Evolutionary conservation across 2,113 vertebrate species (phyloP).

Genomic region (Tretioscincus oriximinensis): DNA sequence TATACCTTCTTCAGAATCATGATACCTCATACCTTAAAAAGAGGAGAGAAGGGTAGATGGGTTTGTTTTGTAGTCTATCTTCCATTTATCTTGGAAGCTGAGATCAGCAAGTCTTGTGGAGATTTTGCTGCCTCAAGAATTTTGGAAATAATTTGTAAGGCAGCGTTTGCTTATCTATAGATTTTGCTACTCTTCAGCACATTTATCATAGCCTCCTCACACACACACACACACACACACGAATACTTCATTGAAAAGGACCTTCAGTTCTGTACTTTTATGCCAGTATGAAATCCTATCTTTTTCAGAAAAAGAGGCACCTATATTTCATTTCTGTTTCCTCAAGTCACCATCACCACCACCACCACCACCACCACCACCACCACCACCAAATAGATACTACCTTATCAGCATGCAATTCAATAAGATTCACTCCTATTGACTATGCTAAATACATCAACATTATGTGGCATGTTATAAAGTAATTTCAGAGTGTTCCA

Average conservation of each 20-base stretch:
- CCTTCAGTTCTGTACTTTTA: background rate
- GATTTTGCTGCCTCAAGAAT: slow-evolving; percentile 26
- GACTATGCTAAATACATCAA: background rate
- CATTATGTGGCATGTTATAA: background rate
- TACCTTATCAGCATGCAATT: background rate
- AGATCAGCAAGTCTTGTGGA: slow-evolving; percentile 40
- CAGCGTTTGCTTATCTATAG: slow-evolving; percentile 31
- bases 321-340: background rate
- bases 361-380: background rate
- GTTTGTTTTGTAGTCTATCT: background rate
- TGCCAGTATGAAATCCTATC: background rate
- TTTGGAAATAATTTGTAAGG: slow-evolving; percentile 2
- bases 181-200: slow-evolving; percentile 20
- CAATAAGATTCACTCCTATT: background rate
- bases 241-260: background rate
- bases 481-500: background rate
- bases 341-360: background rate
- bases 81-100: slow-evolving; percentile 23
- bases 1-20: background rate
- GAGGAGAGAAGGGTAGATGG: slow-evolving; percentile 15
- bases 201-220: slow-evolving; percentile 21
- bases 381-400: background rate
- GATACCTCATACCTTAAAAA: slow-evolving; percentile 4
- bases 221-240: too few relatives aligned
- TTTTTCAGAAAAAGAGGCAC: background rate